Evolutionary conservation across 2,113 vertebrate genomes (phyloP).

Genomic region (Ctenomys sociabilis): DNA sequence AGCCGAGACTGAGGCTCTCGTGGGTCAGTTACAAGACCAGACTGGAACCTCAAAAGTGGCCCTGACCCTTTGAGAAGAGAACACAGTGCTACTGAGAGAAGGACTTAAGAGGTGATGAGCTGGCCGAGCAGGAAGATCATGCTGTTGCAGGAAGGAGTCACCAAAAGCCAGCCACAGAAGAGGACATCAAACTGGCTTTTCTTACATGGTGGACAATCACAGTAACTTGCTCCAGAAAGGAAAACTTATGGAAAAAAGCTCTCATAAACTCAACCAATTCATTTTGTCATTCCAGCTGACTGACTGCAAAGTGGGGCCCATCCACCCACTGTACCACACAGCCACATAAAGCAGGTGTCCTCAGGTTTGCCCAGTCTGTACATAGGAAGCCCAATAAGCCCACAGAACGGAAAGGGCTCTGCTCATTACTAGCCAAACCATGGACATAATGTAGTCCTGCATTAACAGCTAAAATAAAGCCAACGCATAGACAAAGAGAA

Average conservation of each 20-base stretch:
- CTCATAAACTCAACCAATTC: not conserved
- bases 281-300: not conserved
- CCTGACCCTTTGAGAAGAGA: not conserved
- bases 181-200: not conserved
- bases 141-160: not conserved
- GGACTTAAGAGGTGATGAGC: not conserved
- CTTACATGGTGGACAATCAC: accelerated
- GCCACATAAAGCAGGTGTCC: not conserved
- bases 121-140: not conserved
- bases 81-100: not conserved
- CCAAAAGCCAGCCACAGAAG: not conserved
- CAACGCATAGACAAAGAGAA: not conserved
- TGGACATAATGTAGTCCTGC: not conserved
- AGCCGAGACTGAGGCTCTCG: not conserved
- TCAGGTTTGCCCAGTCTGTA: not conserved
- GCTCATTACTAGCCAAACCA: not conserved
- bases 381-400: not conserved
- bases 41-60: not conserved
- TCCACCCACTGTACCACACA: too few relatives aligned
- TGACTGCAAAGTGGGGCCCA: not conserved
- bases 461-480: conserved; percentile 29
- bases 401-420: not conserved
- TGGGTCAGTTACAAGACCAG: not conserved
- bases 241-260: not conserved
- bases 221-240: not conserved